A percentile compares a stretch with the other conserved stretches of the same genome.
These are phyloP conservation scores for Cyprinodon diabolis DNA, from an alignment of 2,797 vertebrate species.

Conservation along the genomic window DNA sequence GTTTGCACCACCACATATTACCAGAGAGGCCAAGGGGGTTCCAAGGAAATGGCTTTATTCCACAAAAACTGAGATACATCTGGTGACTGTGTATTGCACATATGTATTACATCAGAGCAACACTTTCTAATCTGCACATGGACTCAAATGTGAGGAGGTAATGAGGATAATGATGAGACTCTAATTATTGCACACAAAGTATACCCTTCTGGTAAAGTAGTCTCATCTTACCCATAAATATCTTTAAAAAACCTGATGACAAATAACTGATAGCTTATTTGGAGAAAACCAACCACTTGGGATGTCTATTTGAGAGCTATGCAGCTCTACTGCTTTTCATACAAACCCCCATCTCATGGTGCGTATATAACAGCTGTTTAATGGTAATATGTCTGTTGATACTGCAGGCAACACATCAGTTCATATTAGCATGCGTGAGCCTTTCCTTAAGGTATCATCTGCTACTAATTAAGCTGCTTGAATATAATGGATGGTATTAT, in stretches of 20 bases:
- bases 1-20: slow-evolving; percentile 29
- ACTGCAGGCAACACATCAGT: slow-evolving; percentile 39
- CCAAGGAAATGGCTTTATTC: slow-evolving; percentile 11
- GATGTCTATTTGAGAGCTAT: slow-evolving; percentile 21
- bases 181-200: slow-evolving; percentile 14
- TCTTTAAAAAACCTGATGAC: slow-evolving; percentile 25
- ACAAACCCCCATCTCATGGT: slow-evolving; percentile 31
- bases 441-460: slow-evolving; percentile 39
- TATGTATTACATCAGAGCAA: slow-evolving; percentile 8
- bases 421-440: slow-evolving; percentile 21
- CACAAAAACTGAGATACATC: slow-evolving; percentile 19
- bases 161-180: background rate
- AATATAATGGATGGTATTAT: slow-evolving; percentile 33
- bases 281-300: slow-evolving; percentile 56
- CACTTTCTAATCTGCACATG: background rate
- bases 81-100: slow-evolving; percentile 18
- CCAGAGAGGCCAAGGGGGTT: slow-evolving; percentile 29
- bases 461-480: slow-evolving; percentile 11
- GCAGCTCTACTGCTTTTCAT: slow-evolving; percentile 34
- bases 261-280: slow-evolving; percentile 44
- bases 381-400: slow-evolving; percentile 36
- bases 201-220: slow-evolving; percentile 37
- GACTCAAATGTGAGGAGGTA: background rate
- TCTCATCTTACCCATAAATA: slow-evolving; percentile 10
- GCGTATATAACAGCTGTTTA: slow-evolving; percentile 18